Evolutionary conservation across 2,113 vertebrate species (phyloP).

Genomic region (Rhinopithecus roxellana): DNA sequence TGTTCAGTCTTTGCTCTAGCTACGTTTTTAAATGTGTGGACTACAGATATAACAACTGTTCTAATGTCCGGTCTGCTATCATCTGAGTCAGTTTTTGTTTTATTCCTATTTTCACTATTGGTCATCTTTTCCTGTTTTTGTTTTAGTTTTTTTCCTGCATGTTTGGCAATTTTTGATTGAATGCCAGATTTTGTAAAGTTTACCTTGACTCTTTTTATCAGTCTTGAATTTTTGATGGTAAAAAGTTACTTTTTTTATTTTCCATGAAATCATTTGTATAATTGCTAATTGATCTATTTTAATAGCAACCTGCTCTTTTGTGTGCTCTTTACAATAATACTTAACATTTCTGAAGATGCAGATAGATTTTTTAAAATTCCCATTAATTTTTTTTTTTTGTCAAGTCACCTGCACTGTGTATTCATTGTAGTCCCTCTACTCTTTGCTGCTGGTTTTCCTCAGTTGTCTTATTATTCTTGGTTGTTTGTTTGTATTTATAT

Average conservation of each 20-base stretch:
- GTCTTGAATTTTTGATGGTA: background rate
- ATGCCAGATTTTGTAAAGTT: background rate
- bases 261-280: background rate
- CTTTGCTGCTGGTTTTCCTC: constrained; percentile 1
- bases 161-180: background rate
- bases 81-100: background rate
- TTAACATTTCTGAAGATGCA: background rate
- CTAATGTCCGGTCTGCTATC: background rate
- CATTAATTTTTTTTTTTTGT: background rate
- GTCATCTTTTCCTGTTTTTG: background rate
- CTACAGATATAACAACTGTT: background rate
- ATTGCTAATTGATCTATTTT: background rate
- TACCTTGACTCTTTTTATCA: background rate
- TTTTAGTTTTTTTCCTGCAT: background rate
- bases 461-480: background rate
- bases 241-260: background rate
- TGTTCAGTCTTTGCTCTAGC: background rate
- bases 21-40: background rate
- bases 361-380: background rate
- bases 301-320: background rate
- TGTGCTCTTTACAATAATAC: background rate
- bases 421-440: background rate
- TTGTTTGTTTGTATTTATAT: background rate
- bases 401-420: background rate
- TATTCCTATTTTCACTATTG: background rate